Conservation (phyloP, 1,140 invertebrate genomes). For the Scylla paramamosain region DNA sequence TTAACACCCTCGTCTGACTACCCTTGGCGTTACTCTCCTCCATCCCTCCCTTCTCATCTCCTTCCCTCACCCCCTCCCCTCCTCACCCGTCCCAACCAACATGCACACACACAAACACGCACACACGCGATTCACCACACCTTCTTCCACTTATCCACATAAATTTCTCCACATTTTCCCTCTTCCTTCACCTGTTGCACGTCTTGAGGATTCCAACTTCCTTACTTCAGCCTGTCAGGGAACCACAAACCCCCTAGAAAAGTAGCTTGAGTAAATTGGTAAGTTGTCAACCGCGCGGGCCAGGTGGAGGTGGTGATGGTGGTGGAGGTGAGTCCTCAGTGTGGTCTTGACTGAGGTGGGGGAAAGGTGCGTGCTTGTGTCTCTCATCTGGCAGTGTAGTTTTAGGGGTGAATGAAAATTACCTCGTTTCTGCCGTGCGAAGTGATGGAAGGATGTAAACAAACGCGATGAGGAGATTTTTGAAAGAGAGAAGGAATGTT, state of each 20-base stretch:
- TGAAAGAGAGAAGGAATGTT: not conserved
- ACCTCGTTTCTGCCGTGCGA: not conserved
- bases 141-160: not conserved
- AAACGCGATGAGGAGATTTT: too few species aligned
- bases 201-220: not conserved
- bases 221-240: not conserved
- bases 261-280: not conserved
- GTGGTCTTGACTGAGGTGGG: constrained; percentile 1
- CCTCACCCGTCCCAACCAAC: too few species aligned
- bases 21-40: not conserved
- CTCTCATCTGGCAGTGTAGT: not conserved
- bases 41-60: too few species aligned
- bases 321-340: not conserved
- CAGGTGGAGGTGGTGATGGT: not conserved
- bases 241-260: not conserved
- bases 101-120: too few species aligned
- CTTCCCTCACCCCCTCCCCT: too few species aligned
- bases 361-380: not conserved
- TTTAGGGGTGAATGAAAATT: not conserved
- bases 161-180: not conserved
- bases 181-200: not conserved
- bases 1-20: not conserved
- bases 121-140: not conserved
- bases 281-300: not conserved
- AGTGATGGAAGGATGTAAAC: not conserved